phyloP scores from a whole-genome alignment of 92 coral and sea anemone species.

The Montipora capitata region DNA sequence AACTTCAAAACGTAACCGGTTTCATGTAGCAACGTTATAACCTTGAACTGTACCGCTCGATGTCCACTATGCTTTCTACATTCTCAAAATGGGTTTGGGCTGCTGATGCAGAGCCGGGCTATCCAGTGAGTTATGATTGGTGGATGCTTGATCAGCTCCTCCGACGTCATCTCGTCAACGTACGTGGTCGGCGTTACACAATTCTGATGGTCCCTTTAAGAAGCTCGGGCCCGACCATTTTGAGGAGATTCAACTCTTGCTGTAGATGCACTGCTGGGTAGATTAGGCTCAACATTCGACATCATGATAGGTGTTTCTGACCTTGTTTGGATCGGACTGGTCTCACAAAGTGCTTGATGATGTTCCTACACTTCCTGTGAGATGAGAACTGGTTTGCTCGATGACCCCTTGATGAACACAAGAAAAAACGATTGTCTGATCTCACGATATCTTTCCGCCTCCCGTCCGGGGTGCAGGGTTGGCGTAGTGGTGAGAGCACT shows the following conservation, averaged over 20 bases:
- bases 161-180: neutral
- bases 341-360: slow-evolving; percentile 51
- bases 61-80: neutral
- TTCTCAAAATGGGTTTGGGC: neutral
- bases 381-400: slow-evolving; percentile 8
- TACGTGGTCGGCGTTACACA: neutral
- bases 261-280: too few species aligned
- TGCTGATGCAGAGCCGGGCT: neutral
- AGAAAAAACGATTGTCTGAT: slow-evolving; percentile 11
- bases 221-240: neutral
- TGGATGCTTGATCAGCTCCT: neutral
- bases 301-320: neutral
- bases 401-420: slow-evolving; percentile 34
- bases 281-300: too few species aligned
- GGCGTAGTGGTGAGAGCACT: too few species aligned
- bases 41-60: neutral
- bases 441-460: slow-evolving; percentile 21
- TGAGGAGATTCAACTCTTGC: neutral
- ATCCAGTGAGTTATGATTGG: neutral
- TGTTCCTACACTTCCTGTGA: slow-evolving; percentile 30
- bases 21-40: neutral
- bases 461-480: too few species aligned
- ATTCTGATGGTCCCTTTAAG: neutral
- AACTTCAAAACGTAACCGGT: neutral
- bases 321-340: neutral